phyloP scores from a whole-genome alignment of 2,888 invertebrate genomes.

The Scrobipalpa atriplicella region DNA sequence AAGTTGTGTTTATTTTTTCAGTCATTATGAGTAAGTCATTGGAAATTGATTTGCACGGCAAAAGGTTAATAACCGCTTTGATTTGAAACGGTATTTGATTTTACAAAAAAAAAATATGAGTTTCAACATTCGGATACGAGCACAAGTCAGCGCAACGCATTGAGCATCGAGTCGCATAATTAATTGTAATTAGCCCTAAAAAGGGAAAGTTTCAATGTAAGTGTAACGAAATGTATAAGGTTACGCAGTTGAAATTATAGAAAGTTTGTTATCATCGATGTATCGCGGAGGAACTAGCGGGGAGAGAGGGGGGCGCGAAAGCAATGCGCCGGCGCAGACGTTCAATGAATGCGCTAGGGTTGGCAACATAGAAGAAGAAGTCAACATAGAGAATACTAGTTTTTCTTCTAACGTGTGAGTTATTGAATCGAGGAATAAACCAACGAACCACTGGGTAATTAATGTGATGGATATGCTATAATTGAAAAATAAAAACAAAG shows the following conservation, averaged over 20 bases:
- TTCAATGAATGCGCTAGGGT: conserved; percentile 46
- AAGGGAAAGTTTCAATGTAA: conserved; percentile 30
- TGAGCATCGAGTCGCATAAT: conserved; percentile 27
- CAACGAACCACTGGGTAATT: background rate
- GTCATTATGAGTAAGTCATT: background rate
- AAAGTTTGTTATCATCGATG: conserved; percentile 37
- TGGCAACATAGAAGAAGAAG: background rate
- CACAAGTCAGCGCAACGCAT: conserved; percentile 19
- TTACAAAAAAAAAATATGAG: background rate
- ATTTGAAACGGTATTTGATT: background rate
- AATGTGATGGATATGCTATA: too few relatives aligned
- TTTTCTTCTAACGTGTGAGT: too few relatives aligned
- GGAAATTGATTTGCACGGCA: background rate
- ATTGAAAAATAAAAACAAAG: too few relatives aligned
- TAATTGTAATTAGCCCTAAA: conserved; percentile 29
- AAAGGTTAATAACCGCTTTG: conserved; percentile 19
- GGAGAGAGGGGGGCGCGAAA: conserved; percentile 29
- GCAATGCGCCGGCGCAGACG: conserved; percentile 39
- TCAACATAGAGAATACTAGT: background rate
- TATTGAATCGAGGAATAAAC: too few relatives aligned
- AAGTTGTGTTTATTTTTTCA: background rate
- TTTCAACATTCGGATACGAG: conserved; percentile 20
- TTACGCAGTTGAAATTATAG: conserved; percentile 34
- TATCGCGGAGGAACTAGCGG: conserved; percentile 31
- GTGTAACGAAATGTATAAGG: conserved; percentile 30